A percentile compares a stretch with the other conserved stretches of the same genome.
Evolutionary conservation across 2,888 invertebrate genomes (phyloP).

Genomic region (Podotricha telesiphe): DNA sequence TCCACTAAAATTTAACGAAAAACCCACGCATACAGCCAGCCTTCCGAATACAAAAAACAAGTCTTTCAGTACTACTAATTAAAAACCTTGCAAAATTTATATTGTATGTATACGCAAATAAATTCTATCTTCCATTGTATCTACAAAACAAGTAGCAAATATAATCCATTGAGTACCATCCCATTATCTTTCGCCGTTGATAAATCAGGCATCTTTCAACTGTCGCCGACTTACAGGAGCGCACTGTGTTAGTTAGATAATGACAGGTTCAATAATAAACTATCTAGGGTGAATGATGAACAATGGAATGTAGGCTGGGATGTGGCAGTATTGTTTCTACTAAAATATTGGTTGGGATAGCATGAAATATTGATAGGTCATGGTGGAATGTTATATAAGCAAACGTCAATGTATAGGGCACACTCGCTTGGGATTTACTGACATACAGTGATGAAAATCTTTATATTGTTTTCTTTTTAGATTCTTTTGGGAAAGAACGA

Average conservation of each 20-base stretch:
- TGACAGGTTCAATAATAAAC: constrained; percentile 63
- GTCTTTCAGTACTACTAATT: not conserved
- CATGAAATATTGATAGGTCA: constrained; percentile 25
- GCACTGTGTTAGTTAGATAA: constrained; percentile 53
- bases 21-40: not conserved
- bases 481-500: no score
- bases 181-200: constrained; percentile 43
- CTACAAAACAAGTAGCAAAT: constrained; percentile 19
- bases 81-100: constrained; percentile 3
- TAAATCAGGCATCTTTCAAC: constrained; percentile 48
- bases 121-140: constrained; percentile 8
- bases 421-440: not conserved
- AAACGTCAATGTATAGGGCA: not conserved
- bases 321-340: constrained; percentile 32
- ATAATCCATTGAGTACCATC: constrained; percentile 30
- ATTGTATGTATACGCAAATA: not conserved
- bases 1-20: no score
- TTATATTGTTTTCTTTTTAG: no score
- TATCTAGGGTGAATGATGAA: constrained; percentile 61
- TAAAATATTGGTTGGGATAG: constrained; percentile 19
- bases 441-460: no score
- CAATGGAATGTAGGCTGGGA: constrained; percentile 54
- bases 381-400: not conserved
- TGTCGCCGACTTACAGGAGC: constrained; percentile 45
- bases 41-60: no score